phyloP scores from a whole-genome alignment of 2,113 vertebrate species.

The Lasiurus borealis region DNA sequence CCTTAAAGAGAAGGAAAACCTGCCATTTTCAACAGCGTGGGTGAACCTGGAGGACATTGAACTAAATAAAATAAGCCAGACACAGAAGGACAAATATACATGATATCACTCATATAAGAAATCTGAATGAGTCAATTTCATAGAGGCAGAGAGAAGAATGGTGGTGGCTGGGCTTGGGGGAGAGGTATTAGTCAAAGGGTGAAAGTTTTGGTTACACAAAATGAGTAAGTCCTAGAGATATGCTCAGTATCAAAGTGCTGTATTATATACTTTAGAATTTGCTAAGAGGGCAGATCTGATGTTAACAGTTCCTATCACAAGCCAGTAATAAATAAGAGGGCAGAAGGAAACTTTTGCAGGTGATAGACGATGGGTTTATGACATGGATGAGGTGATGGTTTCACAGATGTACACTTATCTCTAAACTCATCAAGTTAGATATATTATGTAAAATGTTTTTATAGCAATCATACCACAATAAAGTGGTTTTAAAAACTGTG shows the following conservation, averaged over 20 bases:
- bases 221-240: background rate
- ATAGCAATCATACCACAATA: background rate
- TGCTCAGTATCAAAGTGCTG: background rate
- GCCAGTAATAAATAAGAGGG: background rate
- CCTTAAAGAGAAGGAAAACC: background rate
- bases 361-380: background rate
- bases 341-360: background rate
- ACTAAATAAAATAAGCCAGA: background rate
- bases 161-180: background rate
- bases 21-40: background rate
- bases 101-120: background rate
- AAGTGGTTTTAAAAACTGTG: background rate
- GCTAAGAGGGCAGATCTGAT: background rate
- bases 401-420: background rate
- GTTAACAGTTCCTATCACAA: background rate
- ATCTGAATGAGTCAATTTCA: background rate
- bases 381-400: background rate
- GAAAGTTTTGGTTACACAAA: background rate
- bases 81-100: background rate
- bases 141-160: background rate
- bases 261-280: background rate
- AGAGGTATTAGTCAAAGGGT: background rate
- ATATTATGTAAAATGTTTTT: background rate
- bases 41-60: background rate
- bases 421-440: background rate